A percentile compares a stretch with the other conserved stretches of the same genome.
These are phyloP conservation scores for Grammomys dolichurus DNA, from an alignment of 2,113 vertebrate genomes.

Conservation along the genomic window DNA sequence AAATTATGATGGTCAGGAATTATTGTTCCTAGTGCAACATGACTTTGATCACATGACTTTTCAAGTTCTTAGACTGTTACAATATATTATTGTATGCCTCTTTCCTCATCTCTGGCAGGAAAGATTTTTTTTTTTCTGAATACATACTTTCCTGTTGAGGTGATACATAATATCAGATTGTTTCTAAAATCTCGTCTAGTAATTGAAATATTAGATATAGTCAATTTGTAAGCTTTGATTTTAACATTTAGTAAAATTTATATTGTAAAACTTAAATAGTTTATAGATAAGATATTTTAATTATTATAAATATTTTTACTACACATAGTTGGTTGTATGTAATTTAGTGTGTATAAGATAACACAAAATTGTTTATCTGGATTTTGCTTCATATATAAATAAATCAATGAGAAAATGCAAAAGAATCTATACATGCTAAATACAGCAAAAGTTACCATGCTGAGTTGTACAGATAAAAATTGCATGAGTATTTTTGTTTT, in stretches of 20 bases:
- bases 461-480: neutral
- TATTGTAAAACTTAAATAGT: neutral
- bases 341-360: neutral
- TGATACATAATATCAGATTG: neutral
- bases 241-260: neutral
- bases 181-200: too few species aligned
- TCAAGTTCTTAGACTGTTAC: neutral
- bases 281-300: neutral
- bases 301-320: neutral
- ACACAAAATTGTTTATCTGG: neutral
- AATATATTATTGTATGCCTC: neutral
- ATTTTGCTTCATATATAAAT: neutral
- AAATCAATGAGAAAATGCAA: neutral
- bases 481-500: neutral
- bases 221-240: neutral
- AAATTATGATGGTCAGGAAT: neutral
- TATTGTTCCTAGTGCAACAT: neutral
- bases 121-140: neutral
- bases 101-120: neutral
- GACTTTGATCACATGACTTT: neutral
- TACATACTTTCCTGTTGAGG: neutral
- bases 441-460: neutral
- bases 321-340: neutral
- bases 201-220: neutral
- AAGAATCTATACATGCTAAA: neutral